phyloP scores from a whole-genome alignment of 2,888 invertebrate genomes.

The Temnothorax ravouxi region DNA sequence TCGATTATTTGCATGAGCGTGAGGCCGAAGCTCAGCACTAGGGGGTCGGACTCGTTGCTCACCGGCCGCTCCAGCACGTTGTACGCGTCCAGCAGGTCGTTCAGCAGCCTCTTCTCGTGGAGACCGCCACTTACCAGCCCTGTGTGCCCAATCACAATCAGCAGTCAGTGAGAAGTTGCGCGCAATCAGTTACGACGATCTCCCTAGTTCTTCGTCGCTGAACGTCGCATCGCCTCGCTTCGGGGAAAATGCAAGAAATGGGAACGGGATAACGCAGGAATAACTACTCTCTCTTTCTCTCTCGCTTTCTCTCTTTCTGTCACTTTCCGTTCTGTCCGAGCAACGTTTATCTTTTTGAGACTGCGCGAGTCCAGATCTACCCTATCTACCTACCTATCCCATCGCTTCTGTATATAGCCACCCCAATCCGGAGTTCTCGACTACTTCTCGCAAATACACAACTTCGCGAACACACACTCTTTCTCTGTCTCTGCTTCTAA shows the following conservation, averaged over 20 bases:
- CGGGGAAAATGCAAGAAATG: slow-evolving; percentile 49
- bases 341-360: slow-evolving; percentile 57
- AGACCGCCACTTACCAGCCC: slow-evolving; percentile 92
- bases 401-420: slow-evolving; percentile 45
- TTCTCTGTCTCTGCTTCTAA: slow-evolving; percentile 15
- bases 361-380: slow-evolving; percentile 33
- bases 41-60: slow-evolving; percentile 98
- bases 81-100: slow-evolving; percentile 96
- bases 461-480: slow-evolving; percentile 47
- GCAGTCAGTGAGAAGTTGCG: slow-evolving; percentile 74
- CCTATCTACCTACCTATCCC: slow-evolving; percentile 33
- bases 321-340: slow-evolving; percentile 22
- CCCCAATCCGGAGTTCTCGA: slow-evolving; percentile 53
- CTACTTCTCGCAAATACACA: slow-evolving; percentile 67
- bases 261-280: slow-evolving; percentile 45
- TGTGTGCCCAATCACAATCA: slow-evolving; percentile 83
- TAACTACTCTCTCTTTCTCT: slow-evolving; percentile 19
- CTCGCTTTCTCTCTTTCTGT: slow-evolving; percentile 19
- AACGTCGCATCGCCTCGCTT: slow-evolving; percentile 62
- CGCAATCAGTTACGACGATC: slow-evolving; percentile 48
- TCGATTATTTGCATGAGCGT: slow-evolving; percentile 99
- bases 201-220: slow-evolving; percentile 47
- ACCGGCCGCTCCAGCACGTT: slow-evolving; percentile 98
- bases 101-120: slow-evolving; percentile 97
- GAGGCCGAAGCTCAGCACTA: slow-evolving; percentile 98